Evolutionary conservation across 2,113 vertebrate genomes (phyloP).

Genomic region (Mormoops blainvillei): DNA sequence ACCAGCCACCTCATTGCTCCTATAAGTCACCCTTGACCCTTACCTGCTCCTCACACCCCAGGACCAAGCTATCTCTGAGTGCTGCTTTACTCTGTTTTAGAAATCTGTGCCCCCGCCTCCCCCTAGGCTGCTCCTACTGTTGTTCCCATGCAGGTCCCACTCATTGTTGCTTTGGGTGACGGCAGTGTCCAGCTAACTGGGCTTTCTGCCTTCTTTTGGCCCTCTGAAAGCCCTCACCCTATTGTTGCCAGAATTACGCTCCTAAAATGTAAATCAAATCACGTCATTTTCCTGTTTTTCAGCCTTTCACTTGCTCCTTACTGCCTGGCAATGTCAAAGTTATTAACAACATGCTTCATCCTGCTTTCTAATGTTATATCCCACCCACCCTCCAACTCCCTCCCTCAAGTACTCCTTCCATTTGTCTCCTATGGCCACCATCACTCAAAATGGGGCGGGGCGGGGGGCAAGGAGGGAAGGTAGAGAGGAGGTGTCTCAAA

Average conservation of each 20-base stretch:
- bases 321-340: not conserved
- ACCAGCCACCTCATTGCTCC: not conserved
- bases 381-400: rapidly evolving
- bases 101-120: too few species aligned
- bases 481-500: not conserved
- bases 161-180: not conserved
- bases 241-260: not conserved
- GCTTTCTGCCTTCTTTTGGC: not conserved
- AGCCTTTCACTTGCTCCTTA: not conserved
- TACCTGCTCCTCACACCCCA: not conserved
- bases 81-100: not conserved
- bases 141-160: not conserved
- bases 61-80: not conserved
- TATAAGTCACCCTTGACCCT: not conserved
- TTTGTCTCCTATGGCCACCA: not conserved
- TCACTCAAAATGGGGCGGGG: not conserved
- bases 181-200: not conserved
- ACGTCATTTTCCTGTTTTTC: not conserved
- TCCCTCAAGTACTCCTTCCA: not conserved
- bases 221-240: not conserved
- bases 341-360: not conserved
- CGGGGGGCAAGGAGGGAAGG: too few species aligned
- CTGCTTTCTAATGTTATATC: not conserved
- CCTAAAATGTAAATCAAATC: not conserved
- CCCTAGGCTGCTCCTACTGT: not conserved